Evolutionary conservation across 92 coral and sea anemone genomes (phyloP).

Genomic region (Porites lobata): DNA sequence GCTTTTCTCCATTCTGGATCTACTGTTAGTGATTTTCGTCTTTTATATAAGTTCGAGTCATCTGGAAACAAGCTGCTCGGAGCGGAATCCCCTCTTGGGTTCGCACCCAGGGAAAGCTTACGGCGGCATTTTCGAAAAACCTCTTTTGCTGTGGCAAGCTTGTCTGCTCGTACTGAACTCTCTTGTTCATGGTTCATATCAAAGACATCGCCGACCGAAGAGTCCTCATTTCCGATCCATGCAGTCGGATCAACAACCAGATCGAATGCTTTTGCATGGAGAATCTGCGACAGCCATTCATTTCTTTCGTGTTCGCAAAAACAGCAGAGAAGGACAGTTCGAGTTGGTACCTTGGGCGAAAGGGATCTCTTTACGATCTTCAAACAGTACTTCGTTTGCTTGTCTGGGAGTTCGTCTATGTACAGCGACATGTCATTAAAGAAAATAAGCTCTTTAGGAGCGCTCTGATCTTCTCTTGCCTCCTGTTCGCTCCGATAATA

Average conservation of each 20-base stretch:
- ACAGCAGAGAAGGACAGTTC: constrained; percentile 25
- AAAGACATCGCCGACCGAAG: constrained; percentile 1
- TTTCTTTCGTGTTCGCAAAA: constrained; percentile 82
- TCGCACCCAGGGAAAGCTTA: constrained; percentile 51
- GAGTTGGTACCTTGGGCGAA: neutral
- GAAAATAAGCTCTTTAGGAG: constrained; percentile 84
- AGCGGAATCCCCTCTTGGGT: constrained; percentile 11
- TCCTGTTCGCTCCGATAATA: constrained; percentile 80
- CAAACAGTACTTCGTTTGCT: constrained; percentile 81
- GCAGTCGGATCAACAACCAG: constrained; percentile 75
- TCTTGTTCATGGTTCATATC: constrained; percentile 23
- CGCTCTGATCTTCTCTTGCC: constrained; percentile 45
- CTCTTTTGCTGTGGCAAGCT: constrained; percentile 63
- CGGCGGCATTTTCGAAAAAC: constrained; percentile 72
- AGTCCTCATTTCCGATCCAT: constrained; percentile 52
- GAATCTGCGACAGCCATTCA: constrained; percentile 84
- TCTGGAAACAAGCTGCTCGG: constrained; percentile 28
- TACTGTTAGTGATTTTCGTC: constrained; percentile 7
- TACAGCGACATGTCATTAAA: constrained; percentile 90
- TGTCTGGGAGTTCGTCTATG: constrained; percentile 73
- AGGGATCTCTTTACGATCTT: constrained; percentile 76
- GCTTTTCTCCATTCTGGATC: constrained; percentile 58
- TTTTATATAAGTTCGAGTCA: constrained; percentile 27
- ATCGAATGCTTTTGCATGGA: constrained; percentile 85
- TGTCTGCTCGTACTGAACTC: constrained; percentile 16